Evolutionary conservation across 53 echinoderm and acorn worm species (phyloP).

Genomic region (Temnopleurus reevesii): DNA sequence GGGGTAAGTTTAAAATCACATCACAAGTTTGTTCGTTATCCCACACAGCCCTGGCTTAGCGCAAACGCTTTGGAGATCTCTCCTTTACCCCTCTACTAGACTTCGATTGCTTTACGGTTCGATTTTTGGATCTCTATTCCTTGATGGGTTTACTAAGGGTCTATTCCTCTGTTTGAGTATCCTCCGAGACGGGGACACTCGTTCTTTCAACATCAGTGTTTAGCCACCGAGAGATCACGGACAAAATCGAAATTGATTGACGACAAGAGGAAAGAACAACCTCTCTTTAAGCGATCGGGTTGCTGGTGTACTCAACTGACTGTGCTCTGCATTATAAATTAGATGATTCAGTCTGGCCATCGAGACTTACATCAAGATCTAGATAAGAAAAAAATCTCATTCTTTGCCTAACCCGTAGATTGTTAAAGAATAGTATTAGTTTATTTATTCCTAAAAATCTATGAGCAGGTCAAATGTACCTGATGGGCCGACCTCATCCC

Average conservation of each 20-base stretch:
- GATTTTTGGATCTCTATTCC: not conserved
- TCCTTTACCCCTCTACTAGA: not conserved
- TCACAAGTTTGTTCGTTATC: too few relatives aligned
- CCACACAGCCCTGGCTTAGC: too few relatives aligned
- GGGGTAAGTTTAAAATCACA: too few relatives aligned
- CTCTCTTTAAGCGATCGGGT: slow-evolving; percentile 21
- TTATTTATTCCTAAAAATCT: too few relatives aligned
- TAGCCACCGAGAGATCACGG: slow-evolving; percentile 1
- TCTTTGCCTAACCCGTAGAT: too few relatives aligned
- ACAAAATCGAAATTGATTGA: slow-evolving; percentile 10
- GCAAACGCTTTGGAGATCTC: too few relatives aligned
- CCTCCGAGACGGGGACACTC: not conserved
- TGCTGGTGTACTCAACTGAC: not conserved
- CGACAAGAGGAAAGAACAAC: slow-evolving; percentile 24
- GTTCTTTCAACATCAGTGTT: not conserved
- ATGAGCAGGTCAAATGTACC: too few relatives aligned
- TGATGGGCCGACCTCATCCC: too few relatives aligned
- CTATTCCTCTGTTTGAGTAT: slow-evolving; percentile 8
- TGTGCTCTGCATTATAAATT: slow-evolving; percentile 21
- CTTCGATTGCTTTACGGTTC: not conserved
- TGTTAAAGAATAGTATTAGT: too few relatives aligned
- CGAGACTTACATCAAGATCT: too few relatives aligned
- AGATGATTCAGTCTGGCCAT: not conserved
- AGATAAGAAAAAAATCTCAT: too few relatives aligned
- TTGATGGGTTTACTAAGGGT: slow-evolving; percentile 4